Base-by-base conservation (phyloP, 1,140 invertebrate species). In the Monomorium pharaonis region DNA sequence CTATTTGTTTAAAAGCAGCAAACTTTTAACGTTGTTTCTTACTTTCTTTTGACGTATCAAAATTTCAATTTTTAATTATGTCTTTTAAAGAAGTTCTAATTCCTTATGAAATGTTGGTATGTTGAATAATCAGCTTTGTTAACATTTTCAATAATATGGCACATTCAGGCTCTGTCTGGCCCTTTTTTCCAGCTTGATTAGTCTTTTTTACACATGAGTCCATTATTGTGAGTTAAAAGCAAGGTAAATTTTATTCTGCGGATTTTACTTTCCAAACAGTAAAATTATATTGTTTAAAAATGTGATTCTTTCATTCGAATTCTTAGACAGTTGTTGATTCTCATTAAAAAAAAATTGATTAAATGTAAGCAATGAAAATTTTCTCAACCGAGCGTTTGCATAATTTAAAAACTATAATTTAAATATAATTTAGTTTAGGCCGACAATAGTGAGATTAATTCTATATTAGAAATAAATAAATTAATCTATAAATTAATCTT, bases 371-470 rank as follows among this genome's bases (percentile, higher is more conserved):
- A 63, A 84, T 84, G 63, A 74, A 56, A 80, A 80, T 80, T 69
- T 84, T 74, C 47, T 67, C 5, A 72, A 5, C 37, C 42, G 58
- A 69, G 67, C 49, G 65, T 58, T 51, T 63, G 12, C 3, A 54
- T 37, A 60, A 60, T 42, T 84, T 63, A 30, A 21, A 74, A 63
- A 7, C 60, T 30, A 77, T 37, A 24, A 54, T 69, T 80, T 80
- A 69, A 44, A 24, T 51, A 18, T 85, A 70, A 84, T 85, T 87
- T 72, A 63, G 6, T 63, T 78, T 87, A 65, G 84, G 54, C 49
- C 27, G 21, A 86, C 30, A 62, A 16, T 63, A 88, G 80, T 87
- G 85, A 89, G 87, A 87, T 87, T 89, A 87, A 85, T 74, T 84
- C 60, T 56, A 84, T 84, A 16, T 14, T 77, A 58, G n/a, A 49